Percentiles rank a stretch among this genome's conserved stretches.
phyloP scores from a whole-genome alignment of 2,113 vertebrate genomes.

The Gnathonemus longibarbis region DNA sequence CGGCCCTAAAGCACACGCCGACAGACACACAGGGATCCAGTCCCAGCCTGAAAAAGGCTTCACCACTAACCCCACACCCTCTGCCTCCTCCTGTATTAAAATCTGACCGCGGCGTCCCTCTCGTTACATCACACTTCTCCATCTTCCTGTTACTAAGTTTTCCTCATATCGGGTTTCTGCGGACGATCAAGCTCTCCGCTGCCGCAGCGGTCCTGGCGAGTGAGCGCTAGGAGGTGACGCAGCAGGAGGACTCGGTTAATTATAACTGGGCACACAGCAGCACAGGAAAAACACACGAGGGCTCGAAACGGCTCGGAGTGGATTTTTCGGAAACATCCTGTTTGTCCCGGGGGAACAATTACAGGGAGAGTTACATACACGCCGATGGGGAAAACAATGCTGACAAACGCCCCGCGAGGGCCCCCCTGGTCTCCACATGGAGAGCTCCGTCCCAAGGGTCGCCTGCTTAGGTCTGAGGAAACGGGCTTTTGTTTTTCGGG shows the following conservation, averaged over 20 bases:
- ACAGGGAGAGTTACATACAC: background rate
- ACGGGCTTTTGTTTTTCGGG: background rate
- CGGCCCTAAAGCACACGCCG: background rate
- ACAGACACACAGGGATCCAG: background rate
- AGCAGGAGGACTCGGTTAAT: background rate
- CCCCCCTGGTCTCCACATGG: background rate
- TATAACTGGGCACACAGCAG: background rate
- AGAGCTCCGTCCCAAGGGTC: background rate
- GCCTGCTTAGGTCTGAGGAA: background rate
- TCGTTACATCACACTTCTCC: background rate
- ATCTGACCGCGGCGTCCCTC: background rate
- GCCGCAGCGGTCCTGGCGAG: background rate
- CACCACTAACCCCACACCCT: background rate
- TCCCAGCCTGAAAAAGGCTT: background rate
- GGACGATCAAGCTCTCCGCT: background rate
- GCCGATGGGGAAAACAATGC: background rate
- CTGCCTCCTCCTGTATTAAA: background rate
- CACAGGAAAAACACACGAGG: slow-evolving; percentile 11
- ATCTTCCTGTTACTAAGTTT: background rate
- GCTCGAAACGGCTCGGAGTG: background rate
- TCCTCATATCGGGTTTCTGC: background rate
- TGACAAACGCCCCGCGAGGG: background rate
- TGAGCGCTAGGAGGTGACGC: background rate
- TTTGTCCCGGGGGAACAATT: slow-evolving; percentile 16
- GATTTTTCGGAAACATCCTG: slow-evolving; percentile 19